Conservation (phyloP, 2,113 vertebrate genomes). For the Silurus meridionalis region DNA sequence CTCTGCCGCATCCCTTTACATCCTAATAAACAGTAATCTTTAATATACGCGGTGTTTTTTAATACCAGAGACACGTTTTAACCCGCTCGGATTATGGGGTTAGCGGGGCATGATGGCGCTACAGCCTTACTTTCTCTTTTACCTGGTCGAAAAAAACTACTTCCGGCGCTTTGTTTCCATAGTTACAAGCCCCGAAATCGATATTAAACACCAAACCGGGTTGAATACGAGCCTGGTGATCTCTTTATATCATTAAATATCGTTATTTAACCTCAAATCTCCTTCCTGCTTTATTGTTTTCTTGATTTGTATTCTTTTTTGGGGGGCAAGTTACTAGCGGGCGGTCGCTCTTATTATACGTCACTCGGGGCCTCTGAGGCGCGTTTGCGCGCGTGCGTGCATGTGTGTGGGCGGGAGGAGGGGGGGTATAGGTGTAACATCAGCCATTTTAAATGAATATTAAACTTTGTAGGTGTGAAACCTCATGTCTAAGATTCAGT, state of each 20-base stretch:
- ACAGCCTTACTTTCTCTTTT: background rate
- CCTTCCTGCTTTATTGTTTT: background rate
- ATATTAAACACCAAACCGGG: background rate
- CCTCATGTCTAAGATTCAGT: background rate
- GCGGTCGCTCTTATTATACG: slow-evolving; percentile 8
- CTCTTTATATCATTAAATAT: too few relatives aligned
- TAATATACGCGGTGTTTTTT: background rate
- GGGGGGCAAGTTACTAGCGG: background rate
- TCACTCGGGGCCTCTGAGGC: background rate
- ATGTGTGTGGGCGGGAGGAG: too few relatives aligned
- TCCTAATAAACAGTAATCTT: too few relatives aligned
- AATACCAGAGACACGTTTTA: background rate
- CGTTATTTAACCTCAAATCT: background rate
- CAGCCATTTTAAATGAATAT: background rate
- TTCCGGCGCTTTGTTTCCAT: slow-evolving; percentile 29
- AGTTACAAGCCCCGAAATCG: background rate
- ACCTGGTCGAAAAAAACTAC: background rate
- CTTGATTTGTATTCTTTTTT: background rate
- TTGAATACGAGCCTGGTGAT: too few relatives aligned
- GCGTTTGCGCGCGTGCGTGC: background rate
- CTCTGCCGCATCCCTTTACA: background rate
- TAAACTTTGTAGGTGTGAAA: background rate
- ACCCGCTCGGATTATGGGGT: background rate
- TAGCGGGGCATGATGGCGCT: slow-evolving; percentile 30
- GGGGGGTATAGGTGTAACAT: background rate